Conservation (phyloP, 2,888 invertebrate genomes). For the Yponomeuta evonymella region DNA sequence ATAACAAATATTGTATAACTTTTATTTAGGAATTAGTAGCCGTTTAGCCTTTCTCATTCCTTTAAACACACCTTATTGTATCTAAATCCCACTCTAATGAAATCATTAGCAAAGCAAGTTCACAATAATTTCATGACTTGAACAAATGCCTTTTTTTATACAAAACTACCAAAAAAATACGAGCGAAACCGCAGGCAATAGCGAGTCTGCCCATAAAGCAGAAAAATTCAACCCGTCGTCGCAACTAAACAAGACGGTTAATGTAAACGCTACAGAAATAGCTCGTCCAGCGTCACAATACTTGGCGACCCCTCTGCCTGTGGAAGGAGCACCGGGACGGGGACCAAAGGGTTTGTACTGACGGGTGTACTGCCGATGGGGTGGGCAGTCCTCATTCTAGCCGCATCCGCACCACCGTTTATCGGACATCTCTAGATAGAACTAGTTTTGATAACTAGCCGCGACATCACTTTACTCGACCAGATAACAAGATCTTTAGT, state of each 20-base stretch:
- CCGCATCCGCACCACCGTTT: slow-evolving; percentile 11
- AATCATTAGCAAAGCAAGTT: too few relatives aligned
- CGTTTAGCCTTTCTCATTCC: too few relatives aligned
- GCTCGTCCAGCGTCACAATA: neutral
- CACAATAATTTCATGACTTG: too few relatives aligned
- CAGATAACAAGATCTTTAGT: neutral
- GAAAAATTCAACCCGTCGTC: neutral
- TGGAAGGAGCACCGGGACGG: neutral
- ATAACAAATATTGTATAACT: too few relatives aligned
- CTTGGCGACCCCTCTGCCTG: neutral
- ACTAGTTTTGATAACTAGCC: slow-evolving; percentile 17
- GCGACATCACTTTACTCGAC: slow-evolving; percentile 8
- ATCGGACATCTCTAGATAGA: slow-evolving; percentile 17
- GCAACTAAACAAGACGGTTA: neutral
- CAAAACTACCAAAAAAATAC: neutral
- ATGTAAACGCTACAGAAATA: neutral
- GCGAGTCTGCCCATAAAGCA: neutral
- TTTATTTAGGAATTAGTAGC: too few relatives aligned
- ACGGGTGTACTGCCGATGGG: neutral
- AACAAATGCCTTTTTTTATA: too few relatives aligned
- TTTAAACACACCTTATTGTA: too few relatives aligned
- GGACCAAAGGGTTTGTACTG: neutral
- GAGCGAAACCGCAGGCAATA: neutral
- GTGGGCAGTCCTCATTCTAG: neutral
- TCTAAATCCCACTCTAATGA: too few relatives aligned